Percentiles rank a stretch among this genome's conserved stretches.
phyloP scores from a whole-genome alignment of 2,113 vertebrate species.

The Misgurnus anguillicaudatus region DNA sequence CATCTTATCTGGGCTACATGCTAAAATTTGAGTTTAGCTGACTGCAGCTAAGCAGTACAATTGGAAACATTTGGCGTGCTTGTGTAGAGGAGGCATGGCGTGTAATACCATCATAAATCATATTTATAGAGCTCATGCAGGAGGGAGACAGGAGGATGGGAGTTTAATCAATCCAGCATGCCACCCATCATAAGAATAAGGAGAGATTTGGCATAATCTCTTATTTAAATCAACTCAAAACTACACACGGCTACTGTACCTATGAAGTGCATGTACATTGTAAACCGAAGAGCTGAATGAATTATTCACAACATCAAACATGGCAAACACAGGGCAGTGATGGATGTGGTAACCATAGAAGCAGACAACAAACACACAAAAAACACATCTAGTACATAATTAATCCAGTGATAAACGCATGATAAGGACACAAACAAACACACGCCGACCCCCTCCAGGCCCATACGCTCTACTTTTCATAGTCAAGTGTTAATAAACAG shows the following conservation, averaged over 20 bases:
- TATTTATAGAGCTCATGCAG: conserved; percentile 52
- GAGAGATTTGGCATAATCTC: conserved; percentile 6
- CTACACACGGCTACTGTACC: conserved; percentile 8
- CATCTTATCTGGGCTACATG: background rate
- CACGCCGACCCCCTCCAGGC: conserved; percentile 6
- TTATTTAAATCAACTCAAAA: conserved; percentile 14
- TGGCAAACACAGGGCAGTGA: conserved; percentile 46
- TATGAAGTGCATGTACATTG: conserved; percentile 21
- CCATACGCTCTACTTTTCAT: background rate
- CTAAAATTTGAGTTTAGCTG: background rate
- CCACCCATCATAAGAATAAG: conserved; percentile 1
- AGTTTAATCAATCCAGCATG: conserved; percentile 56
- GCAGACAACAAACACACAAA: conserved; percentile 40
- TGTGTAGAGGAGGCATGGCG: background rate
- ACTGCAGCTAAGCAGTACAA: background rate
- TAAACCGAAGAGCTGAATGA: conserved; percentile 31
- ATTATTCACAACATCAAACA: conserved; percentile 51
- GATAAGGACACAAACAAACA: conserved; percentile 31
- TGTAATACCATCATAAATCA: conserved; percentile 51
- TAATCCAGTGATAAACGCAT: conserved; percentile 52
- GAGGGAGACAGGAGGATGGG: background rate
- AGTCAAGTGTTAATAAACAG: background rate
- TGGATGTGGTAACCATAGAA: conserved; percentile 48
- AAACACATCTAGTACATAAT: conserved; percentile 42
- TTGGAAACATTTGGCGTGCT: background rate